Conservation (phyloP, 1,140 invertebrate genomes). For the Atta texana region DNA sequence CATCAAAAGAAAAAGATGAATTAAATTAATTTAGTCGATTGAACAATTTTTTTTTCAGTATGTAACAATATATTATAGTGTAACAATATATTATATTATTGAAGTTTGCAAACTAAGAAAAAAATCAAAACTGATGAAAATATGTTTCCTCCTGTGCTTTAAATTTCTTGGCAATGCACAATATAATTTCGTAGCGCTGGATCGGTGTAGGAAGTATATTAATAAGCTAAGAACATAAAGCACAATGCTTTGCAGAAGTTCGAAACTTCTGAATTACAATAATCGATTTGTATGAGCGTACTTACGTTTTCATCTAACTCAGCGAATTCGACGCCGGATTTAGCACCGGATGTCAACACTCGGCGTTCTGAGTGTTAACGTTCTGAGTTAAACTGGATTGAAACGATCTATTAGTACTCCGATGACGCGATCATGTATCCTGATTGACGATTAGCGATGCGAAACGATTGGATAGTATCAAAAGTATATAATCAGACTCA, state of each 20-base stretch:
- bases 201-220: neutral
- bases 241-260: neutral
- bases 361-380: conserved; percentile 31
- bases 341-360: conserved; percentile 25
- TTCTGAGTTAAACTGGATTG: conserved; percentile 30
- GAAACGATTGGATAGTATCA: neutral
- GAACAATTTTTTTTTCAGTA: too few relatives aligned
- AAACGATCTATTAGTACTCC: conserved; percentile 11
- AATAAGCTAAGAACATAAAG: neutral
- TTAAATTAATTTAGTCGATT: too few relatives aligned
- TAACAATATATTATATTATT: neutral
- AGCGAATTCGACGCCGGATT: neutral
- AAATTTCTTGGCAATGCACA: neutral
- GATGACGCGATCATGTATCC: neutral
- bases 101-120: conserved; percentile 11
- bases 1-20: too few relatives aligned
- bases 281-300: neutral
- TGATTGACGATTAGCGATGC: neutral
- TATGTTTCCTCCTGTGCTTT: neutral
- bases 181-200: neutral
- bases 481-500: neutral
- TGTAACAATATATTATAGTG: neutral
- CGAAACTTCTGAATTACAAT: neutral
- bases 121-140: conserved; percentile 17
- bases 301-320: conserved; percentile 23